Conservation (phyloP, 2,888 invertebrate species). For the Kuschelorhynchus macadamiae region DNA sequence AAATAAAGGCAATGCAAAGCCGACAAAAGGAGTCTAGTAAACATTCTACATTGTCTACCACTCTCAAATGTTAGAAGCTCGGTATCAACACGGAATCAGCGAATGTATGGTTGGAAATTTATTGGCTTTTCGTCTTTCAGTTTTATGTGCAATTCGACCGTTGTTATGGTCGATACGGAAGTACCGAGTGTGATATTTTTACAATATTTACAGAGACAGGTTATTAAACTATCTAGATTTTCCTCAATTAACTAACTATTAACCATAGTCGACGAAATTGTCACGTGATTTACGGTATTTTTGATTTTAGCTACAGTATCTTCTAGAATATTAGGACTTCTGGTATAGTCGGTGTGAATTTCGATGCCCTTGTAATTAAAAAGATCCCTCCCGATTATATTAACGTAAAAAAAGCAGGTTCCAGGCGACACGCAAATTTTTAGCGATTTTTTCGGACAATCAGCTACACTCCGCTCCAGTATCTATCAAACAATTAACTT, state of each 20-base stretch:
- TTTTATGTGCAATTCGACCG: too few species aligned
- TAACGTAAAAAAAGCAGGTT: background rate
- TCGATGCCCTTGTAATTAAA: background rate
- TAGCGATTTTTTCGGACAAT: background rate
- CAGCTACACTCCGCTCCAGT: background rate
- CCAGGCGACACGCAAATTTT: background rate
- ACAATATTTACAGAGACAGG: slow-evolving; percentile 3
- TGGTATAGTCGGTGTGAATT: background rate
- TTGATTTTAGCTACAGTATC: background rate
- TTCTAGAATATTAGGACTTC: background rate
- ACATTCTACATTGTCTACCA: too few species aligned
- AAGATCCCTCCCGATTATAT: background rate
- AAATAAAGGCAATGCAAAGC: too few species aligned
- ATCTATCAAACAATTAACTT: slow-evolving; percentile 7
- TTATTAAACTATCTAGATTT: background rate
- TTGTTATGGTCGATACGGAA: too few species aligned
- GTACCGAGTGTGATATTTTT: slow-evolving; percentile 5
- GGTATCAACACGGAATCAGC: too few species aligned
- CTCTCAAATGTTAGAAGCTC: too few species aligned
- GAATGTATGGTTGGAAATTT: too few species aligned
- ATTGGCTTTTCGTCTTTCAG: too few species aligned
- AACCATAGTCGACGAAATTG: background rate
- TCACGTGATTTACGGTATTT: background rate
- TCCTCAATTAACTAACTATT: background rate
- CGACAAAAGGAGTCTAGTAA: too few species aligned